phyloP scores from a whole-genome alignment of 2,888 invertebrate genomes.

The Hypolimnas misippus region DNA sequence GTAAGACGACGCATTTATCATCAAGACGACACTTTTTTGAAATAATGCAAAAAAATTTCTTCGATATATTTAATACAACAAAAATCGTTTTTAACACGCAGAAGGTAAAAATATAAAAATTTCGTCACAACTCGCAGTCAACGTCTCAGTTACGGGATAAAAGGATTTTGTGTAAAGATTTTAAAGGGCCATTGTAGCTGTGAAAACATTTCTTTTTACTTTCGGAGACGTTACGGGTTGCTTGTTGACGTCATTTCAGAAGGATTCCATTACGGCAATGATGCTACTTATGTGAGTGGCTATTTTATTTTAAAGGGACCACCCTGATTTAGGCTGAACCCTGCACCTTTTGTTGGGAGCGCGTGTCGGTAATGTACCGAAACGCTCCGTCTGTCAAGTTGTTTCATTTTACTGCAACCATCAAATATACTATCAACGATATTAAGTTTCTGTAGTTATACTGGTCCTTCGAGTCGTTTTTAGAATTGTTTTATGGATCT shows the following conservation, averaged over 20 bases:
- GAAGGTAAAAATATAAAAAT: slow-evolving; percentile 30
- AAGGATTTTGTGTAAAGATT: slow-evolving; percentile 50
- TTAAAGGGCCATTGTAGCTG: slow-evolving; percentile 55
- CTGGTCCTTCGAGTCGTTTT: background rate
- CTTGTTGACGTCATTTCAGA: slow-evolving; percentile 56
- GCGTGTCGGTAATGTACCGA: background rate
- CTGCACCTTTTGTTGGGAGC: background rate
- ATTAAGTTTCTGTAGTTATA: slow-evolving; percentile 1
- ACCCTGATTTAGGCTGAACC: slow-evolving; percentile 20
- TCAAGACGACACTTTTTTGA: background rate
- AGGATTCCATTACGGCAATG: slow-evolving; percentile 65
- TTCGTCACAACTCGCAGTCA: slow-evolving; percentile 26
- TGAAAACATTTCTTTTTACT: slow-evolving; percentile 62
- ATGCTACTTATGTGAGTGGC: slow-evolving; percentile 55
- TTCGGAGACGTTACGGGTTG: slow-evolving; percentile 38
- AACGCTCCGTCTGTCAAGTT: background rate
- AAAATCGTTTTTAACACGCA: slow-evolving; percentile 8
- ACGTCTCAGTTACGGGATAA: slow-evolving; percentile 40
- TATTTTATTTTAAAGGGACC: slow-evolving; percentile 60
- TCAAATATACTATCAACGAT: slow-evolving; percentile 4
- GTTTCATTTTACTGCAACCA: slow-evolving; percentile 4
- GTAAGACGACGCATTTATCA: background rate
- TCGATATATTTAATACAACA: background rate
- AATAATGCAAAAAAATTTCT: background rate
- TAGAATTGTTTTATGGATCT: background rate